Base-by-base conservation (phyloP, 2,113 vertebrate genomes). In the Malurus alboscapulatus region DNA sequence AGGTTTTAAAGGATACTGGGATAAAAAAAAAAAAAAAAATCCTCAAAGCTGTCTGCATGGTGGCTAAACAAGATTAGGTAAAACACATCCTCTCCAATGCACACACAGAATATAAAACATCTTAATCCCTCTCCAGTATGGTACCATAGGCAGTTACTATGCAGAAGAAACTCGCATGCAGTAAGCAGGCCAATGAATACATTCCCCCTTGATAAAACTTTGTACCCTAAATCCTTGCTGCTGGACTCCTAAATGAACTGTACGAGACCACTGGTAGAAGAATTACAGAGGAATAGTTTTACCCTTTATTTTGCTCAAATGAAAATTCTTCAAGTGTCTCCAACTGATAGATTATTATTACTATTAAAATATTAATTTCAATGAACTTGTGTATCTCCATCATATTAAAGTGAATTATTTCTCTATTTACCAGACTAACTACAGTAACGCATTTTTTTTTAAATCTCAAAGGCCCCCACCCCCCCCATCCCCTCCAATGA, bases 21-120 rank as follows among this genome's bases (percentile, higher is more conserved):
- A 96, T 96, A 87, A 97, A 95, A 44, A 44, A 45, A 90, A 97
- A 87, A 83, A 75, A 73, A 75, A 93, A 96, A 97, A 96, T 97
- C 97, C 97, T 98, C 97, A 97, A 98, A 98, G 98, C 98, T 92
- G 95, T 96, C 95, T 97, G 98, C 97, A 98, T 96, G 97, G 97
- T 97, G 97, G 97, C 97, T 98, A 98, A 98, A 98, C 96, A 98
- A 98, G 97, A 98, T 98, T 98, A 98, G 97, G 97, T 97, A 98
- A 98, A 98, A 98, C 98, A 97, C 96, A 98, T 97, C 97, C 97
- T 98, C 97, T 97, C 96, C 97, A 98, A 97, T 96, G 96, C 98
- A 95, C 97, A 98, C 96, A 96, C 97, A 97, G 97, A 98, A 98
- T 97, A 96, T 97, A 98, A 91, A 98, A 97, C 97, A 97, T 97